Base-by-base conservation (phyloP, 1,140 invertebrate genomes). In the Pseudobourletiella spinata region DNA sequence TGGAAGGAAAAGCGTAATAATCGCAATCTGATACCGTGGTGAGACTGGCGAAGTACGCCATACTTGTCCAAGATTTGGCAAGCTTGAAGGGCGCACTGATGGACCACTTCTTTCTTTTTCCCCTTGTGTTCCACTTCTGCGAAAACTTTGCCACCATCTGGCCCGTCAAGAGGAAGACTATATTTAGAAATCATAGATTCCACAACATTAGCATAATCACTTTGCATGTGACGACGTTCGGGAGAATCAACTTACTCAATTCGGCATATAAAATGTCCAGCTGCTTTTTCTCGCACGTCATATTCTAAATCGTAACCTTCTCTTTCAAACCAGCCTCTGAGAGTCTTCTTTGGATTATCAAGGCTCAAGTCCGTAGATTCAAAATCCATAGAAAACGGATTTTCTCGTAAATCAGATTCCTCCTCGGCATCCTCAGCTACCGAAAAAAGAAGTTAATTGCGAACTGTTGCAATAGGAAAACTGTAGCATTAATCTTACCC, bases 291-390 rank as follows among this genome's bases (percentile, higher is more conserved):
- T 63, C 88, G 84, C 28, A 86, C 86, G 67, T 90, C 81, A 73
- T 95, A 95, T 56, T 85, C 84, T 25, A 96, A 78, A 60, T 87
- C 84, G 32, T 85, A 80, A 0, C 94, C 95, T 79, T 98, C 95
- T 61, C 94, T 79, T 75, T 98, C 95, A 76, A 95, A 97, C 81
- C 91, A 98, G 0, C 91, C 89, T 67, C 89, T 78, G 3, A 99
- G 74, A 1, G 91, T 91, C 75, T 95, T 95, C 75, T 98, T 97
- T 0, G 95, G 95, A 79, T 98, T 94, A 57, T 92, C 86, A 25
- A 95, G 76, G 74, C 90, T 95, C 3, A 95, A 73, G 65, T 94
- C 88, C 51, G 79, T 76, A 0, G 42, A 14, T 4, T 66, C 64
- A 25, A 64, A 65, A 42, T 72, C 69, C 14, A 74, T 59, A 8